phyloP scores from a whole-genome alignment of 2,113 vertebrate species.

The Lipophrys pholis region DNA sequence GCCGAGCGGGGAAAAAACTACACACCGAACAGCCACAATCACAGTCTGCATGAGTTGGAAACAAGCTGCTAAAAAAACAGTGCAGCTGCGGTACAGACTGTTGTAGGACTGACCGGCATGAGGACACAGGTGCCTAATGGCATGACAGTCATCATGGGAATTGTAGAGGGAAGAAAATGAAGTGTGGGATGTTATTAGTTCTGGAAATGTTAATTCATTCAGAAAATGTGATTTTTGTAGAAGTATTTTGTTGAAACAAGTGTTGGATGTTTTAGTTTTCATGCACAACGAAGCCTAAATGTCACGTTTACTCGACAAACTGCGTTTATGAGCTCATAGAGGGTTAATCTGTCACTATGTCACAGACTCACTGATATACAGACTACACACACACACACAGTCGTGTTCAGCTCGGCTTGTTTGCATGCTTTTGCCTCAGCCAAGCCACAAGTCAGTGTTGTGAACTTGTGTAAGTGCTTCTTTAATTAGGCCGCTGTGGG shows the following conservation, averaged over 20 bases:
- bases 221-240: neutral
- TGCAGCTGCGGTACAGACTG: neutral
- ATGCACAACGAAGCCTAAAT: neutral
- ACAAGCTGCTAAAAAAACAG: constrained; percentile 45
- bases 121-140: constrained; percentile 13
- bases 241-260: neutral
- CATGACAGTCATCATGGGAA: constrained; percentile 38
- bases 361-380: neutral
- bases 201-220: neutral
- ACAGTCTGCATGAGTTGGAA: constrained; percentile 25
- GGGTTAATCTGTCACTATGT: constrained; percentile 8
- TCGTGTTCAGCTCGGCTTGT: constrained; percentile 27
- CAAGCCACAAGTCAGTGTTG: neutral
- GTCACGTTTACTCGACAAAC: too few species aligned
- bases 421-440: constrained; percentile 22
- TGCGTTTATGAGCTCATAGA: too few species aligned
- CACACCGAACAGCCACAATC: constrained; percentile 53
- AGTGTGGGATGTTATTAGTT: constrained; percentile 34
- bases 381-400: neutral
- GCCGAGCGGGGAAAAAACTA: constrained; percentile 42
- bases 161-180: neutral
- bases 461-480: constrained; percentile 41
- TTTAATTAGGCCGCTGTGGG: constrained; percentile 41
- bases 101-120: constrained; percentile 11
- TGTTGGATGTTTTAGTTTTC: neutral